Conservation (phyloP, 2,797 vertebrate species). For the Scolopax rusticola region DNA sequence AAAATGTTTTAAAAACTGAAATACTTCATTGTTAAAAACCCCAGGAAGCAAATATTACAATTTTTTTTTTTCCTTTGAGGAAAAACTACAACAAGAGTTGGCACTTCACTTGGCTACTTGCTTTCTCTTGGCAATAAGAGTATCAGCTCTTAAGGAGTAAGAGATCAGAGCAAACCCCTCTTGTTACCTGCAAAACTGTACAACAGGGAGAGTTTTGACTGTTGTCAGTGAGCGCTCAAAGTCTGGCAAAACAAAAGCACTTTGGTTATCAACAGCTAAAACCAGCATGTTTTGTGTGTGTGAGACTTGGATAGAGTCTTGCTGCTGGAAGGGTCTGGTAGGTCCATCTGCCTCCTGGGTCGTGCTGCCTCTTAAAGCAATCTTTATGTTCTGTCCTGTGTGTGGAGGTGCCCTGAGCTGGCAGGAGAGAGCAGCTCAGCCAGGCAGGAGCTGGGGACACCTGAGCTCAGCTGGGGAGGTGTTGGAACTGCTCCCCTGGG, state of each 20-base stretch:
- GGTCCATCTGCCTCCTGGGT: rapidly evolving
- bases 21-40: slow-evolving; percentile 72
- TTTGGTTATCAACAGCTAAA: not conserved
- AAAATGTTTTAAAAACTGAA: slow-evolving; percentile 37
- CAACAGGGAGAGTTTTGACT: not conserved
- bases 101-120: not conserved
- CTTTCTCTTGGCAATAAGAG: not conserved
- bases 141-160: not conserved
- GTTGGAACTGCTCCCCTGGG: not conserved
- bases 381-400: not conserved
- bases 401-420: not conserved
- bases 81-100: not conserved
- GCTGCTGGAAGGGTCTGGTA: not conserved
- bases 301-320: not conserved
- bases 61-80: slow-evolving; percentile 15
- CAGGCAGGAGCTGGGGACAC: not conserved
- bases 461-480: not conserved
- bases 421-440: not conserved
- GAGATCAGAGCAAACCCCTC: not conserved
- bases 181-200: not conserved
- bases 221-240: not conserved
- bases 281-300: rapidly evolving
- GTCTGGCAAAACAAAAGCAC: not conserved
- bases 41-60: slow-evolving; percentile 23
- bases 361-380: not conserved